Percentiles rank a stretch among this genome's conserved stretches.
These are phyloP conservation scores for Oreortyx pictus DNA, from an alignment of 2,797 vertebrate species.

Conservation along the genomic window DNA sequence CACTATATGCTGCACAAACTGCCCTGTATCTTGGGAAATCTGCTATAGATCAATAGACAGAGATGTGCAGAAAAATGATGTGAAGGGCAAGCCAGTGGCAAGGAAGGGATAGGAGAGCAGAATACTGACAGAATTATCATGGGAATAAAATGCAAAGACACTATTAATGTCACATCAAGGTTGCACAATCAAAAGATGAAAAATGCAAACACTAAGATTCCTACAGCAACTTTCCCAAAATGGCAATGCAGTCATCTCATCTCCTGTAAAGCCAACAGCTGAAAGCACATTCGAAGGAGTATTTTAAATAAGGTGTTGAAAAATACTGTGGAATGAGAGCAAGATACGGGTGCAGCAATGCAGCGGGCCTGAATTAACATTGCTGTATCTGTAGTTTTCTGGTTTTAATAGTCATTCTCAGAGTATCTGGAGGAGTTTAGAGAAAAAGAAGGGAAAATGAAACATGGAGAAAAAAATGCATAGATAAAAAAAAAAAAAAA, in stretches of 20 bases:
- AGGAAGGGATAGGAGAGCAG: background rate
- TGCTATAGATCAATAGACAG: background rate
- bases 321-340: background rate
- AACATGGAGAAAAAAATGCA: background rate
- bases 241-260: background rate
- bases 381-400: background rate
- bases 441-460: background rate
- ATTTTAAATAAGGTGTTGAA: slow-evolving; percentile 32
- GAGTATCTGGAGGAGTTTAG: background rate
- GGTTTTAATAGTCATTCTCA: background rate
- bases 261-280: background rate
- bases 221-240: background rate
- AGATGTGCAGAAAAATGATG: background rate
- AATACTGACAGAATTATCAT: slow-evolving; percentile 14
- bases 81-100: background rate
- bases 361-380: background rate
- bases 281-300: slow-evolving; percentile 6
- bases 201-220: slow-evolving; percentile 29
- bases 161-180: slow-evolving; percentile 32
- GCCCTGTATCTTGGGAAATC: background rate
- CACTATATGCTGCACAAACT: background rate
- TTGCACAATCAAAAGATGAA: slow-evolving; percentile 28
- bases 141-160: slow-evolving; percentile 38
- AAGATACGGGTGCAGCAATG: background rate
- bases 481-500: background rate